Evolutionary conservation across 2,113 vertebrate species (phyloP), one percentile per base, ranked within the genome.

Genomic region (Malaclemys terrapin): DNA sequence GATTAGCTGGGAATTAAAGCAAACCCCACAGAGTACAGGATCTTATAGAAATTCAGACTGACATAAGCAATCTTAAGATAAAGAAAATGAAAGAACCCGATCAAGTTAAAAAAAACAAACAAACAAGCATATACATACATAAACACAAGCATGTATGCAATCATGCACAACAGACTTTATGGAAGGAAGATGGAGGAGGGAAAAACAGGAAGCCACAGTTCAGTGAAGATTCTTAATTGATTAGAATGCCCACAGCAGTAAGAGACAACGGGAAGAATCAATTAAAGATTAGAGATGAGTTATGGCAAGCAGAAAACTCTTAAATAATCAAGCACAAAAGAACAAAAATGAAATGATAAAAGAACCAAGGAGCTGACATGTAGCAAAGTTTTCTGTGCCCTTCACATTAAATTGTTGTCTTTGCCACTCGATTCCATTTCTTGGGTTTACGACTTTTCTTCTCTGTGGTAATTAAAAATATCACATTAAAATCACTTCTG

Each of bases 181-280:
- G 53, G 56, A 92, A 76, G 84, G 84, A 96, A 95, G 78, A 92
- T 83, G 49, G 91, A 95, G 87, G 79, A 96, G 91, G 56, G 81
- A 97, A 97, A 92, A 97, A 92, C 85, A 96, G 65, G 62, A 96
- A 82, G 88, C 76, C 50, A 94, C 80, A 97, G 85, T 95, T 96
- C 94, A 97, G 11, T 91, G 96, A 79, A 96, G 97, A 96, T 92
- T 16, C 47, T 92, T 97, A 98, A 97, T 92, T 97, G 95, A 97
- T 97, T 97, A 97, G 75, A 97, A 95, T 87, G 85, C 56, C 88
- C 94, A 89, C 38, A 91, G 88, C 93, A 93, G 91, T 93, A 88
- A 96, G 49, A 97, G 54, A 92, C 50, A 94, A 97, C 38, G 93
- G 80, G 57, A 94, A 94, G 82, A 95, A 94, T 96, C 86, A 94